Conservation (phyloP, 2,797 vertebrate genomes). For the Muscicapa striata region DNA sequence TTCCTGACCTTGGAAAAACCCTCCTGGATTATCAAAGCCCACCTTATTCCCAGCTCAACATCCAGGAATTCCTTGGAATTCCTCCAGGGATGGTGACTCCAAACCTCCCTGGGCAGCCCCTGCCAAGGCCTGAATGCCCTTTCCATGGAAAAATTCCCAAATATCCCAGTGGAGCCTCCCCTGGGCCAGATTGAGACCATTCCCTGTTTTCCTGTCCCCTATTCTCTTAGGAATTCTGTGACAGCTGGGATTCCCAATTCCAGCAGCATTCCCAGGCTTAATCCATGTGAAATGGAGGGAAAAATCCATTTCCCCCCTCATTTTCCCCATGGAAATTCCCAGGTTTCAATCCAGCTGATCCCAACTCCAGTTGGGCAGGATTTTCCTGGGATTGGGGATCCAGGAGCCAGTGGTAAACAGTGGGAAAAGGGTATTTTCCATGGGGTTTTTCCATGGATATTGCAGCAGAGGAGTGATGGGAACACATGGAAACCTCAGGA, state of each 20-base stretch:
- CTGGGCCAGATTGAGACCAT: neutral
- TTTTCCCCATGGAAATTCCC: neutral
- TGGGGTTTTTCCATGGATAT: neutral
- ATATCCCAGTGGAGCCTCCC: neutral
- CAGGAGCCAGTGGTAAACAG: neutral
- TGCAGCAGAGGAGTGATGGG: neutral
- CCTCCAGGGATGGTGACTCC: neutral
- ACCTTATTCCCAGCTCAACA: neutral
- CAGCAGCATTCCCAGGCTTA: fast-evolving
- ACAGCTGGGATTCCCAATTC: neutral
- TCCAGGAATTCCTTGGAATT: neutral
- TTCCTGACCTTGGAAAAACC: neutral
- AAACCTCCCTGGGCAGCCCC: neutral
- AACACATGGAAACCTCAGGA: neutral
- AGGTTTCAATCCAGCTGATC: neutral
- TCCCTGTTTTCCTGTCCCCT: neutral
- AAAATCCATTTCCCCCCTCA: neutral
- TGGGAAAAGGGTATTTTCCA: fast-evolving
- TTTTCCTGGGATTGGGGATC: neutral
- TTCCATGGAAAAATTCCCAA: neutral
- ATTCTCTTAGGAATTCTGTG: neutral
- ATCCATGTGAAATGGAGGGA: fast-evolving
- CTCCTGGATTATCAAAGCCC: neutral
- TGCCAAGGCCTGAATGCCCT: neutral
- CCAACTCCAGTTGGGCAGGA: fast-evolving